phyloP scores from a whole-genome alignment of 2,888 invertebrate genomes.

The Trachelus iudaicus region DNA sequence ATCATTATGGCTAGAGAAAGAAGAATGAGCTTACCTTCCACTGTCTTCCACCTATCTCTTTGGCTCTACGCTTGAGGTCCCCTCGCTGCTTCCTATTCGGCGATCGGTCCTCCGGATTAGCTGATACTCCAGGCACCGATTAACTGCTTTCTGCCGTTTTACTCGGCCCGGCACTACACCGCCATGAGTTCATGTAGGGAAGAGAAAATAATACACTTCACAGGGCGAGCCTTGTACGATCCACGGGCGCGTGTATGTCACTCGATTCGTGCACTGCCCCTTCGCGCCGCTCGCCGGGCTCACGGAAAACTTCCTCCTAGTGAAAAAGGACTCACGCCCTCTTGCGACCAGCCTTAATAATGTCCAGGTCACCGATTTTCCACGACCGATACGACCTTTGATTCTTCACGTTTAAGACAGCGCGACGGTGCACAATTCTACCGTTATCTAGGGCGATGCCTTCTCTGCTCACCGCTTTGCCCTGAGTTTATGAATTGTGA shows the following conservation, averaged over 20 bases:
- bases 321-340: background rate
- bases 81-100: background rate
- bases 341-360: background rate
- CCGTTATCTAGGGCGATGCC: conserved; percentile 64
- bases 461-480: conserved; percentile 46
- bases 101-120: conserved; percentile 12
- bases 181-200: conserved; percentile 41
- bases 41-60: background rate
- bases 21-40: background rate
- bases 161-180: conserved; percentile 36
- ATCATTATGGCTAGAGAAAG: background rate
- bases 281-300: background rate
- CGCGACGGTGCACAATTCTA: conserved; percentile 49
- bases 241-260: conserved; percentile 6
- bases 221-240: conserved; percentile 7
- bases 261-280: background rate
- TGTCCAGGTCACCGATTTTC: background rate
- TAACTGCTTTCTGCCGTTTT: conserved; percentile 39
- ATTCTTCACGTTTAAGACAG: conserved; percentile 7
- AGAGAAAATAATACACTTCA: conserved; percentile 19
- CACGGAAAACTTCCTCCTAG: background rate
- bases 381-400: background rate
- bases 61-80: background rate
- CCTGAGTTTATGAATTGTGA: conserved; percentile 5
- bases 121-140: conserved; percentile 36